phyloP scores from a whole-genome alignment of 2,888 invertebrate genomes.

The Lasiommata megera region DNA sequence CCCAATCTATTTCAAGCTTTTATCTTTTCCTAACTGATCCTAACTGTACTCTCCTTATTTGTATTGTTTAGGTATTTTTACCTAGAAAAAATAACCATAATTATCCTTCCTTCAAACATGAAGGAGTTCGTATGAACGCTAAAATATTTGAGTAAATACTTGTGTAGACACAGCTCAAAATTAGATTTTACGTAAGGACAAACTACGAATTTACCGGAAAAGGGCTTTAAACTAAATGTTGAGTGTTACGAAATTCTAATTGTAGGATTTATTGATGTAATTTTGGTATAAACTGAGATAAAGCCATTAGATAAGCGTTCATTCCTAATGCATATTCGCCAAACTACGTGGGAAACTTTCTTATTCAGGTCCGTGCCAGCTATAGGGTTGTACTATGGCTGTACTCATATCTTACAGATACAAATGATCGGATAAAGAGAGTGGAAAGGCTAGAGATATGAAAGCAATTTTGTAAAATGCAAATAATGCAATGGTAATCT shows the following conservation, averaged over 20 bases:
- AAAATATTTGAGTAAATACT: no score
- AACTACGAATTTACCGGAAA: conserved; percentile 12
- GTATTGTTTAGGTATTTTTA: no score
- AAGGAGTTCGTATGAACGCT: no score
- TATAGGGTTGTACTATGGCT: conserved; percentile 5
- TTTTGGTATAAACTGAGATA: conserved; percentile 27
- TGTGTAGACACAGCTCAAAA: no score
- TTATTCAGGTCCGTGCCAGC: conserved; percentile 10
- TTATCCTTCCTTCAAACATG: no score
- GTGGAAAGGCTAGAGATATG: background rate
- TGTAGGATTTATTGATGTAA: conserved; percentile 24
- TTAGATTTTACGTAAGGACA: no score
- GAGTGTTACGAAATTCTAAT: conserved; percentile 18
- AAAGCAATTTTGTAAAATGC: conserved; percentile 11
- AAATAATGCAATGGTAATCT: conserved; percentile 9
- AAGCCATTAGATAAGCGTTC: conserved; percentile 29
- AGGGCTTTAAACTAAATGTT: conserved; percentile 15
- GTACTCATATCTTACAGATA: background rate
- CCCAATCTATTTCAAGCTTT: no score
- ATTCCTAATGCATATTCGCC: conserved; percentile 32
- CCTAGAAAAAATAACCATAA: no score
- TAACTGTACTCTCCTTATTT: no score
- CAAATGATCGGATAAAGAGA: background rate
- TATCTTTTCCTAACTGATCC: no score
- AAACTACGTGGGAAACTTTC: conserved; percentile 39